These are phyloP conservation scores for Arctopsyche grandis DNA, from an alignment of 1,140 invertebrate species.

Conservation along the genomic window DNA sequence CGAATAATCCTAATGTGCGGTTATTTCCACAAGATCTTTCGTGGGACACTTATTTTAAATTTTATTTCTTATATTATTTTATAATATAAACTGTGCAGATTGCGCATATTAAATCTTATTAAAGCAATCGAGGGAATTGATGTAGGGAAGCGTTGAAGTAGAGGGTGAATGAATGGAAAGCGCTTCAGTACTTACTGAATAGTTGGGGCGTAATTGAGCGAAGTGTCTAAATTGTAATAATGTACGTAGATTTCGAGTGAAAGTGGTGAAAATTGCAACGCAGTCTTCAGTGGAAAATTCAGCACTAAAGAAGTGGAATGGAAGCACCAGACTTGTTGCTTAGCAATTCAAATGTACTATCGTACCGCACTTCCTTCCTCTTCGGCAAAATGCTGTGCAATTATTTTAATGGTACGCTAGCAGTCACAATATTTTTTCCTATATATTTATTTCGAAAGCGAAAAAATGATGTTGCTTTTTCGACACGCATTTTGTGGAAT, in stretches of 20 bases:
- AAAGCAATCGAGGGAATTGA: not conserved
- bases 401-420: constrained; percentile 27
- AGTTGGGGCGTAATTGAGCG: too few species aligned
- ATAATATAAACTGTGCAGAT: not conserved
- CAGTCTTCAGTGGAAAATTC: not conserved
- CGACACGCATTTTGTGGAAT: too few species aligned
- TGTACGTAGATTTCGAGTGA: not conserved
- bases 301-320: not conserved
- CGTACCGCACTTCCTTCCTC: constrained; percentile 4
- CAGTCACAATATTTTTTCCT: not conserved
- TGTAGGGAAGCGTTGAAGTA: not conserved
- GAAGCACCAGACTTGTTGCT: constrained; percentile 27
- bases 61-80: not conserved
- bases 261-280: constrained; percentile 2
- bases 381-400: constrained; percentile 24
- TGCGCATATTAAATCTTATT: not conserved
- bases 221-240: constrained; percentile 2
- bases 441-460: not conserved
- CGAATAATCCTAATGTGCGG: not conserved
- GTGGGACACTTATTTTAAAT: not conserved
- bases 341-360: constrained; percentile 30
- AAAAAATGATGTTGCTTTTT: too few species aligned
- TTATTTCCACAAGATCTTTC: not conserved
- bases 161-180: too few species aligned
- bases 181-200: too few species aligned